Conservation (phyloP, 2,888 invertebrate species). For the Chrysolina americana region DNA sequence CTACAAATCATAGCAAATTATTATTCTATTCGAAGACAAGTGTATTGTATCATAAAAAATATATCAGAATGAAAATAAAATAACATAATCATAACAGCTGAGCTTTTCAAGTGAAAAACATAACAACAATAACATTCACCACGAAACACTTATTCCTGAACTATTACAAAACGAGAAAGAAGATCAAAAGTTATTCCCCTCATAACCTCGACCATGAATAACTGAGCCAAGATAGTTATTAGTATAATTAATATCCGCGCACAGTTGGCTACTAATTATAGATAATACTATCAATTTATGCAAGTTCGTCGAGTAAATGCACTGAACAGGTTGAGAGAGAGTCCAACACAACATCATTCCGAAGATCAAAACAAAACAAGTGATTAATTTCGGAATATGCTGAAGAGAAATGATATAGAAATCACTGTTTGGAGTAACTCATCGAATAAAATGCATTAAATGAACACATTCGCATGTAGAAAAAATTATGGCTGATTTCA, state of each 20-base stretch:
- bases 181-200: conserved; percentile 23
- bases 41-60: too few relatives aligned
- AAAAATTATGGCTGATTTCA: too few relatives aligned
- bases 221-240: conserved; percentile 28
- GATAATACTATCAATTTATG: conserved; percentile 32
- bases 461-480: too few relatives aligned
- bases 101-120: not conserved
- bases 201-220: conserved; percentile 33
- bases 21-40: too few relatives aligned
- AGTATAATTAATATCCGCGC: conserved; percentile 30
- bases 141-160: not conserved
- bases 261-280: conserved; percentile 32
- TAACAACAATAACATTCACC: not conserved
- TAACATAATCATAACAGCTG: too few relatives aligned
- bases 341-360: not conserved
- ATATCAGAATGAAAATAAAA: too few relatives aligned
- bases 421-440: too few relatives aligned
- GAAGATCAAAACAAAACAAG: not conserved
- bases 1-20: too few relatives aligned
- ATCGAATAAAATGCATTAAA: too few relatives aligned
- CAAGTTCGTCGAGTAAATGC: conserved; percentile 6
- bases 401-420: too few relatives aligned
- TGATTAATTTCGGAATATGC: too few relatives aligned
- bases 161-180: conserved; percentile 4
- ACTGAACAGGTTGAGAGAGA: conserved; percentile 1